phyloP scores from a whole-genome alignment of 2,113 vertebrate genomes.

The Protobothrops mucrosquamatus region DNA sequence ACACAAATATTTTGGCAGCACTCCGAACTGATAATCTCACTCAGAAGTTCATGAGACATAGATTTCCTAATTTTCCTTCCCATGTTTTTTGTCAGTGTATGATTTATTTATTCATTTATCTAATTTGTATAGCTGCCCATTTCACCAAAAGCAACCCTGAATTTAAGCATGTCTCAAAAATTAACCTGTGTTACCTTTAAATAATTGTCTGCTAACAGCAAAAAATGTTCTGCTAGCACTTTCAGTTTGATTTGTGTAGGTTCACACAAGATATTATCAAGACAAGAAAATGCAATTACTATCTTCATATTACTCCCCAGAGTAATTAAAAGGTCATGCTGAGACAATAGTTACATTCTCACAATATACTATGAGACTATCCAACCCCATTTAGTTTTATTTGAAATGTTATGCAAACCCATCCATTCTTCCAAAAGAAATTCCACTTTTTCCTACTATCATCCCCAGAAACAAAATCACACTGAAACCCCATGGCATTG shows the following conservation, averaged over 20 bases:
- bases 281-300: not conserved
- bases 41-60: slow-evolving; percentile 15
- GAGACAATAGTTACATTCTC: not conserved
- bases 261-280: not conserved
- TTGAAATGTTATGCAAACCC: not conserved
- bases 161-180: not conserved
- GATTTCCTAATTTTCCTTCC: slow-evolving; percentile 14
- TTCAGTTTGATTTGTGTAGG: not conserved
- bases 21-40: slow-evolving; percentile 20
- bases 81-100: not conserved
- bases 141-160: not conserved
- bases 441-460: not conserved
- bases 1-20: slow-evolving; percentile 18
- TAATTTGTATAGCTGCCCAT: not conserved
- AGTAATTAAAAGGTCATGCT: not conserved
- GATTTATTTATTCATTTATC: not conserved
- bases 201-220: not conserved
- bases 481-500: not conserved
- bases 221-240: not conserved
- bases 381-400: not conserved
- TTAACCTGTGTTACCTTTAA: not conserved
- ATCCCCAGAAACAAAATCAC: not conserved
- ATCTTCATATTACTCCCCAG: not conserved
- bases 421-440: not conserved
- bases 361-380: not conserved